A percentile compares a stretch with the other conserved stretches of the same genome.
phyloP scores from a whole-genome alignment of 2,797 vertebrate genomes.

The Malurus leucopterus region DNA sequence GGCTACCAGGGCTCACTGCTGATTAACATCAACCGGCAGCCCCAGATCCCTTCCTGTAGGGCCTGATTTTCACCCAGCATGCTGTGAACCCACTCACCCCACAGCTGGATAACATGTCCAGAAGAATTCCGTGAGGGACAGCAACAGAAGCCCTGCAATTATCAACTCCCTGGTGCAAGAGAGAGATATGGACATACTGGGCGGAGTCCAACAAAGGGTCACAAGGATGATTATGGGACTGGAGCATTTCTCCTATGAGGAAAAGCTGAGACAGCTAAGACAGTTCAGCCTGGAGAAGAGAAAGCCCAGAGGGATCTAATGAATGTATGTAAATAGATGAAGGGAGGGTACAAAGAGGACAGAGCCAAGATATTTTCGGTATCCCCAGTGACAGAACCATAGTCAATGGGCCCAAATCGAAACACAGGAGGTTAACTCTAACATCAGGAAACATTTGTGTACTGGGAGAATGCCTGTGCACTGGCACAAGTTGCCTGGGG shows the following conservation, averaged over 20 bases:
- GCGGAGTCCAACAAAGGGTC: background rate
- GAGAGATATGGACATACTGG: background rate
- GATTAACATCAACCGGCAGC: background rate
- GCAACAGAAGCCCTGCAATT: background rate
- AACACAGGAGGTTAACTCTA: background rate
- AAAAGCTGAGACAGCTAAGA: background rate
- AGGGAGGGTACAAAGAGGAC: background rate
- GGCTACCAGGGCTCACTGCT: background rate
- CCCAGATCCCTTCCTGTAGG: background rate
- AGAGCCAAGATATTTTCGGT: background rate
- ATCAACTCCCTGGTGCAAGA: background rate
- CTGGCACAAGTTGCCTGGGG: fast-evolving
- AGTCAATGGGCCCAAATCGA: background rate
- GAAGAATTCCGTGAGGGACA: background rate
- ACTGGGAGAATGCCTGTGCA: background rate
- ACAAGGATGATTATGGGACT: background rate
- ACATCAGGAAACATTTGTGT: background rate
- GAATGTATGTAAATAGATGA: fast-evolving
- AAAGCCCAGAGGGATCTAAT: background rate
- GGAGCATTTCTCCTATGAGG: background rate
- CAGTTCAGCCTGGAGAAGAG: background rate
- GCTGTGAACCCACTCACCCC: background rate
- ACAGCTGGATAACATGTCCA: background rate
- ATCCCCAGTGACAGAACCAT: background rate
- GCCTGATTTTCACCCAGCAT: background rate